Evolutionary conservation across 1,140 invertebrate species (phyloP).

Genomic region (Lasaia peninsularis): DNA sequence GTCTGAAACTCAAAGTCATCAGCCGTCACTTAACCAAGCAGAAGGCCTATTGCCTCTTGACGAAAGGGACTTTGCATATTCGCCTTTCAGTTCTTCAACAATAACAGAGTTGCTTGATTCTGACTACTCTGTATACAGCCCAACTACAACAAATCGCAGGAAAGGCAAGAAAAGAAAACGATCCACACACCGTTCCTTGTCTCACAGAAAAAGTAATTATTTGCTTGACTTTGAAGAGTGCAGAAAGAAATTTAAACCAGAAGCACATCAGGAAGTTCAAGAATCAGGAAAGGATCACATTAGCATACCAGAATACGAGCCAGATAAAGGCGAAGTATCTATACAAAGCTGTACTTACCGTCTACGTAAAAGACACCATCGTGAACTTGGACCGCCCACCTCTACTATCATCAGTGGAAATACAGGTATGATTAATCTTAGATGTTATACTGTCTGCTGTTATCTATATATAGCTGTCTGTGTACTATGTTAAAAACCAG

Average conservation of each 20-base stretch:
- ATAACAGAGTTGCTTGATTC: constrained; percentile 71
- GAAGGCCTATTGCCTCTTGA: constrained; percentile 70
- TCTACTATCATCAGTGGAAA: constrained; percentile 56
- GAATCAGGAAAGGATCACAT: constrained; percentile 36
- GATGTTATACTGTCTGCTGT: constrained; percentile 3
- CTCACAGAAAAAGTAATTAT: constrained; percentile 55
- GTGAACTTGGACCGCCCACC: constrained; percentile 54
- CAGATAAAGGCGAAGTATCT: constrained; percentile 30
- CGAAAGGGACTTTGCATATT: constrained; percentile 73
- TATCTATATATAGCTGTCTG: too few relatives aligned
- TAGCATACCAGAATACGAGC: constrained; percentile 42
- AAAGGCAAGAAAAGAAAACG: constrained; percentile 70
- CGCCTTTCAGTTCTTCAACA: constrained; percentile 74
- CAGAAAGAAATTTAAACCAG: constrained; percentile 65
- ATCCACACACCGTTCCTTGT: constrained; percentile 59
- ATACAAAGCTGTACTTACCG: constrained; percentile 45
- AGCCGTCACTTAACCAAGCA: constrained; percentile 33
- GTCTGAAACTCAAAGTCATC: constrained; percentile 41
- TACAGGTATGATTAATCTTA: constrained; percentile 45
- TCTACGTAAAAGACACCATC: constrained; percentile 54
- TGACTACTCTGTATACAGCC: constrained; percentile 74
- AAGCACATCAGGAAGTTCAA: constrained; percentile 43
- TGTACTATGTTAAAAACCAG: too few relatives aligned
- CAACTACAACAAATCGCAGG: constrained; percentile 47
- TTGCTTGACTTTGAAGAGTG: constrained; percentile 54